Conservation (phyloP, 2,888 invertebrate genomes). For the Amblyjoppa fuscipennis region DNA sequence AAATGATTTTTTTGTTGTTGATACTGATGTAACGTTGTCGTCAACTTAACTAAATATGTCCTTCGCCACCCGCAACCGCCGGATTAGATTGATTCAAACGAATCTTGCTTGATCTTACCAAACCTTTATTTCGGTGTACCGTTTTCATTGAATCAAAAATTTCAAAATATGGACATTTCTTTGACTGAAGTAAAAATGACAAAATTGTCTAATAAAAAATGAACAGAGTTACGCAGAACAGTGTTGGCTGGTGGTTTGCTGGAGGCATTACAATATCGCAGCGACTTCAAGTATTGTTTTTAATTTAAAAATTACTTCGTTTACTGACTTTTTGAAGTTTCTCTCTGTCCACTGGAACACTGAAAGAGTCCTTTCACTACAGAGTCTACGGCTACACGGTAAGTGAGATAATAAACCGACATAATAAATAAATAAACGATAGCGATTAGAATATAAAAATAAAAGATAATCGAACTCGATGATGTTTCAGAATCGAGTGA, state of each 20-base stretch:
- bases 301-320: neutral
- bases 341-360: slow-evolving; percentile 25
- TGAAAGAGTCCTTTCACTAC: neutral
- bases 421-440: neutral
- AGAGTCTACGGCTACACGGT: slow-evolving; percentile 2
- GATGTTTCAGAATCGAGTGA: neutral
- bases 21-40: no score
- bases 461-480: slow-evolving; percentile 24
- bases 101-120: no score
- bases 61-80: no score
- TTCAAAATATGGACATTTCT: neutral
- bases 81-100: no score
- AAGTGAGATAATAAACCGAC: neutral
- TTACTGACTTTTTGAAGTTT: slow-evolving; percentile 52
- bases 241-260: no score
- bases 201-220: no score
- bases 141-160: no score
- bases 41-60: no score
- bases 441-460: slow-evolving; percentile 5
- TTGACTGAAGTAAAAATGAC: no score
- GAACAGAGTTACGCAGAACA: no score
- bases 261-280: neutral
- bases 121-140: no score
- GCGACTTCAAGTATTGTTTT: neutral
- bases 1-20: no score